Base-by-base conservation (phyloP, 2,888 invertebrate genomes). In the Metopia argyrocephala region DNA sequence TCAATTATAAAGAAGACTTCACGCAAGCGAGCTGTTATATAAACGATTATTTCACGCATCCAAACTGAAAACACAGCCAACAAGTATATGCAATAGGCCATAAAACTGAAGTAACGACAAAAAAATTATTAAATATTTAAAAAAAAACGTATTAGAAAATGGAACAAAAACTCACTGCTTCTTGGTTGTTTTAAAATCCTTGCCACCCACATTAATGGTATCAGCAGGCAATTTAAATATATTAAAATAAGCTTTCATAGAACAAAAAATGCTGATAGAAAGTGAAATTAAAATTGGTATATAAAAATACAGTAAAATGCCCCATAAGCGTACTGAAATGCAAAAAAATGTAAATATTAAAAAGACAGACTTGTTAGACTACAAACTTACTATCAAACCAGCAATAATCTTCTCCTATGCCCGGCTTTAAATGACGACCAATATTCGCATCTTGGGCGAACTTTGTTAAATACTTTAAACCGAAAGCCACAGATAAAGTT, bases 1-100 rank as follows among this genome's bases (percentile, higher is more conserved):
- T 87, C 87, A 45, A 88, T 87, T 38, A 87, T 87, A 28, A 87
- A 87, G 83, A 86, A 87, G 27, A 87, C 85, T 62, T 87, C 86
- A 23, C 87, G 73, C 23, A 85, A 71, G 0, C 87, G 83, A 1
- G 88, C 87, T 73, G 84, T 65, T 0, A 86, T 79, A 18, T 86
- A 88, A 68, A 88, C 88, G 28, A 87, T 84, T 46, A 88, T 85
- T 74, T 88, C 87, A 0, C 88, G 88, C 45, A 85, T 28, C 88
- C 88, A 88, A 0, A 87, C 86, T 0, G 85, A 83, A 7, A 84
- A 84, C 7, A 86, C 84, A 25, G 84, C 87, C 57, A 88, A 76
- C 20, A 87, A 27, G 73, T 87, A 88, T 0, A 82, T 84, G 2
- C 84, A 85, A 46, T 86, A 87, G 3, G 88, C 84, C 61, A 85